These are phyloP conservation scores for Callinectes sapidus DNA, from an alignment of 2,888 invertebrate species.

Conservation along the genomic window DNA sequence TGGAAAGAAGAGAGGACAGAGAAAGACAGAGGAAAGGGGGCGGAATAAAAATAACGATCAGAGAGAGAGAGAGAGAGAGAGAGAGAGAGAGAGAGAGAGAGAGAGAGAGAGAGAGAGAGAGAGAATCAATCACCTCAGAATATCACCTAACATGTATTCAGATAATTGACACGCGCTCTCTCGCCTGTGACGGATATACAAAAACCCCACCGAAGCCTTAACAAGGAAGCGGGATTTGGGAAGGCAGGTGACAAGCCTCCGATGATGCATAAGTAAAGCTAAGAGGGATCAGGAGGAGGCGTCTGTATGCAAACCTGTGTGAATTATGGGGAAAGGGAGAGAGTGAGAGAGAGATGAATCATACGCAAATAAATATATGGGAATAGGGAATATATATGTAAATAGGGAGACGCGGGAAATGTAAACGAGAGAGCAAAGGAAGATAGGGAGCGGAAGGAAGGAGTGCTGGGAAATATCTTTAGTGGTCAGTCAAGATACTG, in stretches of 20 bases:
- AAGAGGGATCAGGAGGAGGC: background rate
- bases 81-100: slow-evolving; percentile 1
- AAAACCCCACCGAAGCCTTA: background rate
- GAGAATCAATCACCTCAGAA: background rate
- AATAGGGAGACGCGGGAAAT: background rate
- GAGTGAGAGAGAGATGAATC: background rate
- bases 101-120: slow-evolving; percentile 1
- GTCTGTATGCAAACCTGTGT: background rate
- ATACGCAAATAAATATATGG: background rate
- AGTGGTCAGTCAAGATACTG: background rate
- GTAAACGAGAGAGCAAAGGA: background rate
- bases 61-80: background rate
- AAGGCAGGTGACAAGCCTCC: too few species aligned
- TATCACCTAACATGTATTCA: too few species aligned
- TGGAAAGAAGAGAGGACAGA: too few species aligned
- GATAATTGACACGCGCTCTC: too few species aligned
- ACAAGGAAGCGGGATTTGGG: background rate
- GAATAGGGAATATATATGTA: background rate
- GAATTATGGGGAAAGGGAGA: background rate
- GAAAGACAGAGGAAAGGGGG: too few species aligned
- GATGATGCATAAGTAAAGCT: background rate
- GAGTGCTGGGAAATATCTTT: background rate
- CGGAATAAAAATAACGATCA: too few species aligned
- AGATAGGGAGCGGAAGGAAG: background rate
- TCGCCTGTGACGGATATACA: background rate